These are phyloP conservation scores for Zaprionus nigranus DNA, from an alignment of 1,140 invertebrate genomes.

Conservation along the genomic window DNA sequence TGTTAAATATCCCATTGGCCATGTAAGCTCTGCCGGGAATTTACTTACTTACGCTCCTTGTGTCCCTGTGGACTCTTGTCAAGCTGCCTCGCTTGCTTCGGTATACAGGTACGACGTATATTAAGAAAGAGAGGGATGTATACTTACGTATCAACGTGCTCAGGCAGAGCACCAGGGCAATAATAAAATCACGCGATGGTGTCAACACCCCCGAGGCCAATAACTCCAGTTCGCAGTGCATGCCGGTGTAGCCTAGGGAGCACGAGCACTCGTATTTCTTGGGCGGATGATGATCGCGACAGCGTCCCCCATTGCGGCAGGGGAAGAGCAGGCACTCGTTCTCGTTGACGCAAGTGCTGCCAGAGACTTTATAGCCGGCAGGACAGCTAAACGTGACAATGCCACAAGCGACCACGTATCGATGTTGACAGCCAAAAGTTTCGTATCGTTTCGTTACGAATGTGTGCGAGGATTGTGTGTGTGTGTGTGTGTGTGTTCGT, in stretches of 20 bases:
- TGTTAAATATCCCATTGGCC: neutral
- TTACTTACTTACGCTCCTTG: conserved; percentile 19
- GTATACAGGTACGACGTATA: neutral
- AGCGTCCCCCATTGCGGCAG: conserved; percentile 90
- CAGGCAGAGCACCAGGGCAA: conserved; percentile 91
- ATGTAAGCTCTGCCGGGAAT: conserved; percentile 12
- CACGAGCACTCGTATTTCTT: conserved; percentile 91
- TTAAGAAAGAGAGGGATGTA: conserved; percentile 33
- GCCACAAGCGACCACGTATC: conserved; percentile 23
- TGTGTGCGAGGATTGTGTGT: conserved; percentile 8
- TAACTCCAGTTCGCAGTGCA: conserved; percentile 91
- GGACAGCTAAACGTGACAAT: conserved; percentile 87
- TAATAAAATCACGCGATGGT: conserved; percentile 92
- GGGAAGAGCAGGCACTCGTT: conserved; percentile 90
- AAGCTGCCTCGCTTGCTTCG: neutral
- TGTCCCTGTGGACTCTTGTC: neutral
- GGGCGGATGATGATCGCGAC: conserved; percentile 89
- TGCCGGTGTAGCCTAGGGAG: conserved; percentile 90
- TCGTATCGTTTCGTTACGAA: conserved; percentile 38
- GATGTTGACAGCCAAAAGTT: conserved; percentile 44
- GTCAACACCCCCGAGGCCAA: conserved; percentile 91
- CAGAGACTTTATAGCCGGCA: conserved; percentile 87
- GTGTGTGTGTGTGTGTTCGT: conserved; percentile 24
- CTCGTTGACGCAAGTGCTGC: conserved; percentile 89
- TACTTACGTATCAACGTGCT: conserved; percentile 91